Evolutionary conservation across 2,113 vertebrate species (phyloP), one percentile per base, ranked within the genome.

Genomic region (Suncus etruscus): DNA sequence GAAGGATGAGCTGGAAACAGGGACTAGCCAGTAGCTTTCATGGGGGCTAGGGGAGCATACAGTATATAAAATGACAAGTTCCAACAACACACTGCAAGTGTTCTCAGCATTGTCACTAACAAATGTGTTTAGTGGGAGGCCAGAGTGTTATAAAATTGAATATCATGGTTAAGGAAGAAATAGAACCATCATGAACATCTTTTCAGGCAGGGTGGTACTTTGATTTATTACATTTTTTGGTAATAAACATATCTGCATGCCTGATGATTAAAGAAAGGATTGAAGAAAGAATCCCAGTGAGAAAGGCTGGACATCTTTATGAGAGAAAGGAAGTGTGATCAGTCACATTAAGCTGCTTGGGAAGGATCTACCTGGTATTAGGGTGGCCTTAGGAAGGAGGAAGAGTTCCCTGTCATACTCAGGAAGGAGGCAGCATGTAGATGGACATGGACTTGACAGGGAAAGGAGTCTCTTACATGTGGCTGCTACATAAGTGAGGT

Each of bases 391-490:
- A 39, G 50, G 69, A 31, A 63, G 47, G 32, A 39, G 65, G 3
- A 32, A 11, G 39, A 25, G 24, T 11, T 3, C 45, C 29, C 48
- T 66, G 48, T 63, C 11, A 0, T 15, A 10, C 74, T 12, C 76
- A 12, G 81, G n/a, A 6, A 24, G 16, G 63, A 39, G 11, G 15
- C 11, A 4, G 9, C 6, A 16, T 31, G 11, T 6, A 11, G 20
- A 11, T 1, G 3, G 39, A 3, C n/a, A 1, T 1, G 1, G 20
- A 45, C 20, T 3, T 50, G 3, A 15, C 27, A 18, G 48, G 2
- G 68, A 6, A 8, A 11, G 48, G 39, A 27, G 14, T 11, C n/a
- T 27, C n/a, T 6, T 5, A 4, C 1, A 1, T 18, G 0, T 8
- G 32, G 50, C 63, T 24, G 32, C 11, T 24, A 1, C 15, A 11